Evolutionary conservation across 2,797 vertebrate genomes (phyloP), one percentile per base, ranked within the genome.

Genomic region (Acipenser transmontanus): DNA sequence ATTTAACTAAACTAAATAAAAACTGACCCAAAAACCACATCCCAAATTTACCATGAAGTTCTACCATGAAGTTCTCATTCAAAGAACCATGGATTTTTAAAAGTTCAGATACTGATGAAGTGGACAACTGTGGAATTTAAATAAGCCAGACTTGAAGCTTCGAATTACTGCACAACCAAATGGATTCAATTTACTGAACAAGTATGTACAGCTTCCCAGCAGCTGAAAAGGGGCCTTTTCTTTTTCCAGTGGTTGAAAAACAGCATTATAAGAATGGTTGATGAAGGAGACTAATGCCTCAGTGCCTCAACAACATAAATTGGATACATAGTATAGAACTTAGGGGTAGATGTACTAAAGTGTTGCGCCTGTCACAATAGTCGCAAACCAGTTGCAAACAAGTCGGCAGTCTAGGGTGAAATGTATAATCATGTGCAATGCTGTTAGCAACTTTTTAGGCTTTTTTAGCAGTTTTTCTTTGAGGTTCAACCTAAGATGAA

Each of bases 11-110:
- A 34, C 34, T 34, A 34, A 54, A 54, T 54, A 54, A 54, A 54
- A 54, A 54, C n/a, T 54, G 52, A n/a, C 52, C n/a, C n/a, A 54
- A 9, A 54, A 54, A 54, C 52, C 52, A 54, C n/a, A 54, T 9
- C n/a, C 70, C 68, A 66, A 71, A 68, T 71, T 66, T 56, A 59
- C 34, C 71, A 72, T n/a, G 14, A 60, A 9, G 56, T 52, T 2
- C 34, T 47, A n/a, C n/a, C n/a, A n/a, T n/a, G n/a, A n/a, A n/a
- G n/a, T n/a, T n/a, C n/a, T 20, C 47, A 4, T 49, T 49, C 56
- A 47, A 57, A 56, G 54, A 47, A 67, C 17, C 63, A n/a, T 17
- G 69, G 49, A 59, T 63, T 70, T 66, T 47, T 61, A 52, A 61
- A 67, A 67, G 49, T 62, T 67, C 70, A 65, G 57, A 63, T 11